phyloP scores from a whole-genome alignment of 2,113 vertebrate species.

The Coracopsis vasa region DNA sequence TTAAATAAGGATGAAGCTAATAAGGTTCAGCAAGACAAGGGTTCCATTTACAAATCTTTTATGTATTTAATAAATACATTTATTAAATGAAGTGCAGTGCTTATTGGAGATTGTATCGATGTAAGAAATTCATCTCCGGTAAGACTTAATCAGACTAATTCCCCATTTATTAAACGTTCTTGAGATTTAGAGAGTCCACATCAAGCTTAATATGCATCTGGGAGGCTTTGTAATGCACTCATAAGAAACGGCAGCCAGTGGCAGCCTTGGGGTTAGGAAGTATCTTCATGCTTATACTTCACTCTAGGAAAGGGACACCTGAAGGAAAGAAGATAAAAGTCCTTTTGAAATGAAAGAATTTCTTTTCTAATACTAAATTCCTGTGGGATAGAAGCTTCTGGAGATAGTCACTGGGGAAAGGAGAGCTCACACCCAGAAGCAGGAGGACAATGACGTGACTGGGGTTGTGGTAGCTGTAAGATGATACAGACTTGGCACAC shows the following conservation, averaged over 20 bases:
- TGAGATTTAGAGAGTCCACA: conserved; percentile 41
- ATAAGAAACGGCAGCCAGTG: background rate
- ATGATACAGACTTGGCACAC: background rate
- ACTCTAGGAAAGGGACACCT: background rate
- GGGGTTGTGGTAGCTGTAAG: background rate
- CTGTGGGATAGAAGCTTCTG: background rate
- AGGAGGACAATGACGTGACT: background rate
- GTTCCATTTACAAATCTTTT: conserved; percentile 66
- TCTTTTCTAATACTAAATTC: background rate
- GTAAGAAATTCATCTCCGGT: conserved; percentile 53
- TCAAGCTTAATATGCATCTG: conserved; percentile 39
- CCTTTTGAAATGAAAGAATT: background rate
- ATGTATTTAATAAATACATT: conserved; percentile 73
- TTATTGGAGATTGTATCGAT: conserved; percentile 49
- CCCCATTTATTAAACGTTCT: conserved; percentile 63
- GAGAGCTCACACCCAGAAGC: background rate
- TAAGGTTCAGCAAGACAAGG: conserved; percentile 45
- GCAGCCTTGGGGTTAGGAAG: background rate
- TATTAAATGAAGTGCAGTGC: conserved; percentile 68
- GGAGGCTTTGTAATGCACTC: background rate
- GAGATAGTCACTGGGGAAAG: background rate
- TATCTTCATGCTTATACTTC: background rate
- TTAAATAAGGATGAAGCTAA: conserved; percentile 55
- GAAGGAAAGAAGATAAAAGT: background rate
- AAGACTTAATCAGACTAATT: conserved; percentile 55